Percentiles rank a stretch among this genome's conserved stretches.
These are phyloP conservation scores for Ceratosolen fusciceps DNA, from an alignment of 1,140 invertebrate genomes.

Conservation along the genomic window DNA sequence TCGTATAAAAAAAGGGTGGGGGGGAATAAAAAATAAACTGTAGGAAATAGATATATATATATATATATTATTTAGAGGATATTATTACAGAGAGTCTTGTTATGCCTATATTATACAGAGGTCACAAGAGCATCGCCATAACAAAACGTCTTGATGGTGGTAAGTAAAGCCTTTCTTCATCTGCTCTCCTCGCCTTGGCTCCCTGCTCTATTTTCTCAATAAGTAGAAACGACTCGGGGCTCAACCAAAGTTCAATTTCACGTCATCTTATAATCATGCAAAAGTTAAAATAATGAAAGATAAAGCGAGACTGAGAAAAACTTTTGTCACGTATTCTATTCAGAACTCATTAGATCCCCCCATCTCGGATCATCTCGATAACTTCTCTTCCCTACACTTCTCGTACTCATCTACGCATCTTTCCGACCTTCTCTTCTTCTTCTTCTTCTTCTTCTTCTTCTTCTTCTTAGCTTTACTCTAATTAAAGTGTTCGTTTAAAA, in stretches of 20 bases:
- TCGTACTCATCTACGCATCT: no score
- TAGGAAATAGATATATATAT: constrained; percentile 13
- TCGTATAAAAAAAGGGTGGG: no score
- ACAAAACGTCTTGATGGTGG: constrained; percentile 38
- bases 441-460: no score
- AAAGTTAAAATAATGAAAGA: constrained; percentile 61
- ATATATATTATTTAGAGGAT: constrained; percentile 17
- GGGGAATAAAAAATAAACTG: background rate
- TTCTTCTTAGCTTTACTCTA: background rate
- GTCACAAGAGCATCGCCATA: constrained; percentile 7
- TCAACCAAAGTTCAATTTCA: constrained; percentile 63
- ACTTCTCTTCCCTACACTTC: constrained; percentile 2
- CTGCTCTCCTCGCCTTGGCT: background rate
- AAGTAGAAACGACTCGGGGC: constrained; percentile 13
- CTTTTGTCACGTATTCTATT: constrained; percentile 53
- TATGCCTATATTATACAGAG: constrained; percentile 10
- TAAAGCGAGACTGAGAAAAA: constrained; percentile 49
- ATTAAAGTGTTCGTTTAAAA: constrained; percentile 22
- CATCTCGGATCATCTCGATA: constrained; percentile 4
- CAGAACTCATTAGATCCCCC: constrained; percentile 25
- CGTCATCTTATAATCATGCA: constrained; percentile 56
- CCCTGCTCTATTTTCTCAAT: constrained; percentile 1
- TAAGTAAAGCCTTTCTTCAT: background rate
- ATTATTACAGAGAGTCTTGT: constrained; percentile 9
- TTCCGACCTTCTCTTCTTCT: no score